Evolutionary conservation across 2,113 vertebrate species (phyloP).

Genomic region (Brachypodius melanocephalos): DNA sequence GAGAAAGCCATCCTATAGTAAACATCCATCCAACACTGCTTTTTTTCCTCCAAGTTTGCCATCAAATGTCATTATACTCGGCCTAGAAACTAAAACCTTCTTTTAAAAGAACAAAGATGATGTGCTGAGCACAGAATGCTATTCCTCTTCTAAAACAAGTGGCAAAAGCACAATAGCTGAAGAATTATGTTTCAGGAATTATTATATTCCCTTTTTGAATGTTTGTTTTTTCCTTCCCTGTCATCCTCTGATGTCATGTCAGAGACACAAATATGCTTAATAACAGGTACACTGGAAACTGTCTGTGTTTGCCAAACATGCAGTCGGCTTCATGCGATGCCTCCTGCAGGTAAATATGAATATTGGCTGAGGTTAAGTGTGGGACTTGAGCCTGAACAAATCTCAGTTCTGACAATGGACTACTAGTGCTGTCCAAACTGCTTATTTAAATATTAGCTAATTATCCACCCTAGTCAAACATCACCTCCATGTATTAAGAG

Average conservation of each 20-base stretch:
- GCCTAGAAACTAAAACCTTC: background rate
- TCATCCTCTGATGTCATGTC: background rate
- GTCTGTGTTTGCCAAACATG: accelerated
- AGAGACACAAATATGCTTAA: background rate
- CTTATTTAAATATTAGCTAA: background rate
- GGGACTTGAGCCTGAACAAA: background rate
- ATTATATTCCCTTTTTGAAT: background rate
- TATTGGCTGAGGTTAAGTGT: background rate
- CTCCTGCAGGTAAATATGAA: background rate
- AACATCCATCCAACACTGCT: background rate
- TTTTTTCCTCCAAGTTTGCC: background rate
- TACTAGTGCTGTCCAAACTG: background rate
- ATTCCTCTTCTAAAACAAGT: background rate
- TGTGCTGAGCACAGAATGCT: background rate
- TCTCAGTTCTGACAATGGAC: background rate
- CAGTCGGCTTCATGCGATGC: accelerated
- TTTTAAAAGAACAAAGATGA: background rate
- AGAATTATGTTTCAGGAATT: background rate
- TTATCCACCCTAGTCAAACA: background rate
- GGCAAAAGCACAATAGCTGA: background rate
- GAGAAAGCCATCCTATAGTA: background rate
- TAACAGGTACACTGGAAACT: background rate
- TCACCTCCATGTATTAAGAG: background rate
- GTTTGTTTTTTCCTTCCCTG: background rate
- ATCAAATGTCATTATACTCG: background rate